A percentile compares a stretch with the other conserved stretches of the same genome.
Evolutionary conservation across 2,113 vertebrate genomes (phyloP).

Genomic region (Dendrocopos noguchii): DNA sequence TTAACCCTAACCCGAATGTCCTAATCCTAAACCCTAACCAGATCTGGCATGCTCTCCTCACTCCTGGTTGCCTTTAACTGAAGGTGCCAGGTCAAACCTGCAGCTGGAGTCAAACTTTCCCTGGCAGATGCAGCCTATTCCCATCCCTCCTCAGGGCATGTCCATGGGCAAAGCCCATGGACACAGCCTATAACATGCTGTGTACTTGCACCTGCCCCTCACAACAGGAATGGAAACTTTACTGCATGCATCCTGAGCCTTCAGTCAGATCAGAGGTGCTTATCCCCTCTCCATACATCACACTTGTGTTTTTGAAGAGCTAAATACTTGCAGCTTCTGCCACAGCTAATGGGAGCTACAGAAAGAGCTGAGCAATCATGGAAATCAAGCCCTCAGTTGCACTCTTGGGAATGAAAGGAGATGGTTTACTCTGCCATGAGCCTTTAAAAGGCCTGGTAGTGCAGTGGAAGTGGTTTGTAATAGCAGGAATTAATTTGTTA

Average conservation of each 20-base stretch:
- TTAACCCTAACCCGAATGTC: too few relatives aligned
- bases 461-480: constrained; percentile 29
- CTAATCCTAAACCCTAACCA: neutral
- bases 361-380: neutral
- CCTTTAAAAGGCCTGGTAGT: neutral
- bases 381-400: neutral
- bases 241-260: neutral
- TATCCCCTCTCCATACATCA: neutral
- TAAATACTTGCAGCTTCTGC: neutral
- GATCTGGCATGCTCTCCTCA: accelerated
- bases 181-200: accelerated
- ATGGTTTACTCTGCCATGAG: neutral
- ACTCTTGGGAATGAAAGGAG: neutral
- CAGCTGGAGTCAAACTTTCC: neutral
- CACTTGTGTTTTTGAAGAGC: neutral
- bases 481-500: constrained; percentile 27
- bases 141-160: neutral
- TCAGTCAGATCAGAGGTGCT: neutral
- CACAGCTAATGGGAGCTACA: neutral
- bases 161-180: neutral
- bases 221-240: neutral
- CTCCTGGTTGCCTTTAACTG: neutral
- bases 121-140: neutral
- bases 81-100: neutral
- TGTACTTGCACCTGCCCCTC: accelerated